Base-by-base conservation (phyloP, 2,888 invertebrate species). In the Leptarthrus brevirostris region DNA sequence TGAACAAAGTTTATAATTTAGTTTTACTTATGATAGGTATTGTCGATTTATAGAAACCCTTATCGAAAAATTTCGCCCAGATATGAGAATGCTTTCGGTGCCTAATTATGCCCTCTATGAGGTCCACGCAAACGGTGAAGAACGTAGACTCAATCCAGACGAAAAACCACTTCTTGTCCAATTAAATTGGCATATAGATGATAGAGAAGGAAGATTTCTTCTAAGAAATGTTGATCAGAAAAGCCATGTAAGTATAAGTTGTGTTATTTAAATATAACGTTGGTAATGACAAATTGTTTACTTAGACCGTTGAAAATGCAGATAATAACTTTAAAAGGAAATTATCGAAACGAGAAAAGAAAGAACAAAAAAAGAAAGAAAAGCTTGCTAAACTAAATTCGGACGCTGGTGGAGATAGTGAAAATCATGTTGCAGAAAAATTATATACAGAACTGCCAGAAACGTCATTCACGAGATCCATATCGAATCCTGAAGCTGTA, bases 401-500 rank as follows among this genome's bases (percentile, higher is more conserved):
- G 58, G 87, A 88, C 56, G 72, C 79, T 5, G 78, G 77, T 26
- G 77, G 88, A 75, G 92, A 93, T 82, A 80, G 80, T 30, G 92
- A 92, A 80, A 80, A 91, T 82, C 90, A 92, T 64, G 94, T 96
- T 14, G 96, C 96, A 1, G 96, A 96, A 82, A 96, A 96, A 86
- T 87, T 96, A 74, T 96, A 96, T 81, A 95, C 93, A 91, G 98
- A 98, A 87, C 86, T 98, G 79, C 98, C 98, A 24, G 97, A 98
- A 87, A 98, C 97, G 69, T 97, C 96, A 80, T 99, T 99, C 86
- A 99, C 98, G 61, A 90, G 99, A 81, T 98, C 97, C 80, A 99
- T 99, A 83, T 98, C 98, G 77, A 99, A 99, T 88, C 99, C 99
- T 2, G 99, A 99, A 88, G 97, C 98, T 76, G 99, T 99, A 79